These are phyloP conservation scores for Schizothorax lantsangensis DNA, from an alignment of 2,797 vertebrate genomes.

Conservation along the genomic window DNA sequence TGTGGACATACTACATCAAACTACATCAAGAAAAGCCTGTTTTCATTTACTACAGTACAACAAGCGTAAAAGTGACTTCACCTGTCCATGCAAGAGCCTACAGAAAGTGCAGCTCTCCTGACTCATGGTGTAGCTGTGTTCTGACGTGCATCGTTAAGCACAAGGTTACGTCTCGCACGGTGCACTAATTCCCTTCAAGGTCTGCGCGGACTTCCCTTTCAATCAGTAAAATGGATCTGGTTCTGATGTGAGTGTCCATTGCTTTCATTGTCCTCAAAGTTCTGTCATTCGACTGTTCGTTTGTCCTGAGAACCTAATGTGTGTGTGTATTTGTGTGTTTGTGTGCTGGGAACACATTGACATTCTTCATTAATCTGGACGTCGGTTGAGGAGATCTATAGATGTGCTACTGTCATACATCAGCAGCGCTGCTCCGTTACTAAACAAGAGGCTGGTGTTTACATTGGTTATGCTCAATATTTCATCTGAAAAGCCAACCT, in stretches of 20 bases:
- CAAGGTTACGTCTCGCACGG: slow-evolving; percentile 42
- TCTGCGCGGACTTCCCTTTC: slow-evolving; percentile 53
- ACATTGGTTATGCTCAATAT: slow-evolving; percentile 7
- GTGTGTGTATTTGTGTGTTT: not conserved
- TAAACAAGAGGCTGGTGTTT: slow-evolving; percentile 25
- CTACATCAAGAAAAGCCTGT: not conserved
- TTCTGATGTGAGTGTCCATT: slow-evolving; percentile 52
- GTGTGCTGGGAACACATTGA: not conserved
- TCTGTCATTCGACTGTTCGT: slow-evolving; percentile 49
- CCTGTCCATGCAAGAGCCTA: not conserved
- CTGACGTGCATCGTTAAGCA: slow-evolving; percentile 31
- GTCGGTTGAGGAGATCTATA: slow-evolving; percentile 30
- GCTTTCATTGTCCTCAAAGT: slow-evolving; percentile 49
- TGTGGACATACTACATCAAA: not conserved
- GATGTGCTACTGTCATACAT: slow-evolving; percentile 6
- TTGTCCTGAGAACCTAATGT: slow-evolving; percentile 18
- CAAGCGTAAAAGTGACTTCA: not conserved
- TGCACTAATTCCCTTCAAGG: slow-evolving; percentile 58
- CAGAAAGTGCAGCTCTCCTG: not conserved
- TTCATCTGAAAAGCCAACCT: slow-evolving; percentile 1
- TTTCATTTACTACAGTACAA: not conserved
- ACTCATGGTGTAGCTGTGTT: slow-evolving; percentile 29
- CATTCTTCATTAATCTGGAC: slow-evolving; percentile 18
- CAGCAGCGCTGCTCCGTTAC: not conserved
- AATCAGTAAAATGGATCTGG: slow-evolving; percentile 56